Evolutionary conservation across 2,113 vertebrate species (phyloP).

Genomic region (Orcinus orca): DNA sequence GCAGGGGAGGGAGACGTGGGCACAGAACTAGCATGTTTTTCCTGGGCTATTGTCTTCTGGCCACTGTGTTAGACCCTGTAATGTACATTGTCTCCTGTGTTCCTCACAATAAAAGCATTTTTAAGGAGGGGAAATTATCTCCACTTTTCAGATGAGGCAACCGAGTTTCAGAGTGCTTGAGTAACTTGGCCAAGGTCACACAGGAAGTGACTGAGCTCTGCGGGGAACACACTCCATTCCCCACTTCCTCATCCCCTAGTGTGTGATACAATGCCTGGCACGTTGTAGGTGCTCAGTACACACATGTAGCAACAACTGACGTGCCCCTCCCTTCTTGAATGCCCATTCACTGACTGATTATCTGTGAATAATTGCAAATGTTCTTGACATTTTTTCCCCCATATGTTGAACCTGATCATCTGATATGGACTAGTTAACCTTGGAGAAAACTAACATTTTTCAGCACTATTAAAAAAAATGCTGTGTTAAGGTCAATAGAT

Average conservation of each 20-base stretch:
- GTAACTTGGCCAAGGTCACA: neutral
- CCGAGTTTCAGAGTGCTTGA: neutral
- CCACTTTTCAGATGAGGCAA: neutral
- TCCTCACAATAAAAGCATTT: neutral
- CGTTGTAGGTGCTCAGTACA: fast-evolving
- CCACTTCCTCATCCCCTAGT: neutral
- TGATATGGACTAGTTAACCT: neutral
- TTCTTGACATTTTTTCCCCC: neutral
- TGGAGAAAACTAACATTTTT: neutral
- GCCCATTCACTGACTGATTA: neutral
- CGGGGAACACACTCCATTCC: fast-evolving
- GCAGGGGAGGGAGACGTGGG: neutral
- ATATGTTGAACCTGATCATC: neutral
- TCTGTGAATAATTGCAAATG: neutral
- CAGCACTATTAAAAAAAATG: neutral
- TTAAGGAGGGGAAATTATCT: neutral
- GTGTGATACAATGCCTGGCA: neutral
- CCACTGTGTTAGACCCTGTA: neutral
- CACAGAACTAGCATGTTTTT: fast-evolving
- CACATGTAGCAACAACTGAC: fast-evolving
- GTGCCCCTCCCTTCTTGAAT: neutral
- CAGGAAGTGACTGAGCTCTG: neutral
- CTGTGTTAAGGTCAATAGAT: neutral
- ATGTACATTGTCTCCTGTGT: neutral
- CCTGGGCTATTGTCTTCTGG: neutral